Percentiles rank a stretch among this genome's conserved stretches.
These are phyloP conservation scores for Anas bernieri DNA, from an alignment of 2,797 vertebrate genomes.

Conservation along the genomic window DNA sequence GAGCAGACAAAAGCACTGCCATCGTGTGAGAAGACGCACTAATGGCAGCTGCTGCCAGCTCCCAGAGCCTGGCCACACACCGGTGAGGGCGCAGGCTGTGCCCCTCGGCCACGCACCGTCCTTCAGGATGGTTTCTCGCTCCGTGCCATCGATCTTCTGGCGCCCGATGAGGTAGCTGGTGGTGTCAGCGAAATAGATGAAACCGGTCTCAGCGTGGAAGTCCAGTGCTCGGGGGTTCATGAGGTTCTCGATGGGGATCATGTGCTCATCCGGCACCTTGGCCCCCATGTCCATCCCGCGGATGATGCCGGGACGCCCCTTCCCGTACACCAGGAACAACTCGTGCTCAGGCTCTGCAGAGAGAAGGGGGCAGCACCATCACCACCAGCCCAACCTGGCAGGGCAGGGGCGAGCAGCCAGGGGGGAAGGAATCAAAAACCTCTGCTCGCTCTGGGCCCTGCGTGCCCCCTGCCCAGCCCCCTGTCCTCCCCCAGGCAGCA, in stretches of 20 bases:
- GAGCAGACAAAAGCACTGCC: background rate
- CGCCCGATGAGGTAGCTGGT: constrained; percentile 96
- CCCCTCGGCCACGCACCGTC: constrained; percentile 79
- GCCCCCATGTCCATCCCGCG: constrained; percentile 96
- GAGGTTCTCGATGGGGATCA: constrained; percentile 98
- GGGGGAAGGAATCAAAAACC: background rate
- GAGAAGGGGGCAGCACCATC: background rate
- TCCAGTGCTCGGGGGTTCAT: constrained; percentile 97
- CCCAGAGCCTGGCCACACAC: rapidly evolving
- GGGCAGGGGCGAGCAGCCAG: no score
- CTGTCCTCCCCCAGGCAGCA: rapidly evolving
- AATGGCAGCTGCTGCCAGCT: rapidly evolving
- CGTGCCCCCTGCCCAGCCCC: background rate
- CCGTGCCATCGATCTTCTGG: constrained; percentile 95
- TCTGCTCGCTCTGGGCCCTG: background rate
- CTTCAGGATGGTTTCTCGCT: constrained; percentile 93
- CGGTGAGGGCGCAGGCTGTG: background rate
- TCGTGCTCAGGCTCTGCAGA: constrained; percentile 92
- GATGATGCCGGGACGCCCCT: constrained; percentile 95
- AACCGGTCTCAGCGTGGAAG: constrained; percentile 92
- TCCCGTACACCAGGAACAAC: constrained; percentile 94
- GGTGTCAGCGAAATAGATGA: constrained; percentile 97
- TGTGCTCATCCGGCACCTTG: constrained; percentile 94
- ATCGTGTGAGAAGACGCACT: rapidly evolving
- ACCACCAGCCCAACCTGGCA: background rate